Evolutionary conservation across 1,140 invertebrate genomes (phyloP).

Genomic region (Planococcus citri): DNA sequence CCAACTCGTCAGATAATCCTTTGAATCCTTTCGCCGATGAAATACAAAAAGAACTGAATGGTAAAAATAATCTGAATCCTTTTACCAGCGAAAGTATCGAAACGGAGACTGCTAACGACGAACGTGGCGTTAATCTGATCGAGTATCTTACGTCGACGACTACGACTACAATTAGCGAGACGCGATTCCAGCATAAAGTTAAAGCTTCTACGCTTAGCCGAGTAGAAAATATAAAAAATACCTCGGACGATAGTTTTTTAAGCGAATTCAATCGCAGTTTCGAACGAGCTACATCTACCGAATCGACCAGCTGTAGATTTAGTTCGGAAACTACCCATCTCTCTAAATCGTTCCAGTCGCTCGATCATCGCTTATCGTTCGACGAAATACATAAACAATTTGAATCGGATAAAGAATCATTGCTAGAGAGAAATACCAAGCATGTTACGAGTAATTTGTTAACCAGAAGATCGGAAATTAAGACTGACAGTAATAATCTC

Average conservation of each 20-base stretch:
- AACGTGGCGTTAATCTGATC: background rate
- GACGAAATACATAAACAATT: slow-evolving; percentile 9
- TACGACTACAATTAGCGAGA: background rate
- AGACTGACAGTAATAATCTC: background rate
- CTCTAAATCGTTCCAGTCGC: background rate
- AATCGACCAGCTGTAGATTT: background rate
- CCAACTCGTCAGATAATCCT: background rate
- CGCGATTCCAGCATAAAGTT: background rate
- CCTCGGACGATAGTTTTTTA: background rate
- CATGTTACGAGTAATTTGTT: background rate
- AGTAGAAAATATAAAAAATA: background rate
- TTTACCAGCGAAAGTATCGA: background rate
- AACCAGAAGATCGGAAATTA: background rate
- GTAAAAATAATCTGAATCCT: background rate
- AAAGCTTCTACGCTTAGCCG: background rate
- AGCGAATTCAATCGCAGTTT: background rate
- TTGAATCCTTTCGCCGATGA: background rate
- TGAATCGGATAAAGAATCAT: slow-evolving; percentile 4
- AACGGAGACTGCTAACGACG: background rate
- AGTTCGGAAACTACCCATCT: background rate
- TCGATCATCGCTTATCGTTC: background rate
- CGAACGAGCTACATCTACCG: background rate
- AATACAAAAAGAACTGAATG: background rate
- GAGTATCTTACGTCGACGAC: background rate
- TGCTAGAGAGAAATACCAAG: background rate